Evolutionary conservation across 2,797 vertebrate genomes (phyloP).

Genomic region (Brachymystax lenok): DNA sequence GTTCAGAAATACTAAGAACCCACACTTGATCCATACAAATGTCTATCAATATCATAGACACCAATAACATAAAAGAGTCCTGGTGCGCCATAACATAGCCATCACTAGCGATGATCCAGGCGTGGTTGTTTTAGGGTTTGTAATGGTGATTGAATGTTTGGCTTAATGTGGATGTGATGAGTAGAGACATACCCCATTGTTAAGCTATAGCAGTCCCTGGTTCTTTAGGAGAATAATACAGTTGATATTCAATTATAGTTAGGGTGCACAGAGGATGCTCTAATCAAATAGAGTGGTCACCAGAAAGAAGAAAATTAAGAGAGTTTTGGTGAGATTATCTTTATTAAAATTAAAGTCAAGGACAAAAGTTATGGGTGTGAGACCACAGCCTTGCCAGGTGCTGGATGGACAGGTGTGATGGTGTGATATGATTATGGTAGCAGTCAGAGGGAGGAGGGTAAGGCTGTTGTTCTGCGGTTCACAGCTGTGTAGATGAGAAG

Average conservation of each 20-base stretch:
- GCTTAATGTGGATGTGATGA: not conserved
- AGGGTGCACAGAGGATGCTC: no score
- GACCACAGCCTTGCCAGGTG: slow-evolving; percentile 12
- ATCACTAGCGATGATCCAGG: not conserved
- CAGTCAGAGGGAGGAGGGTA: not conserved
- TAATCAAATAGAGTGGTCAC: not conserved
- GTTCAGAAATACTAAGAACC: no score
- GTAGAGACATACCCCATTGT: not conserved
- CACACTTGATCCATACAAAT: not conserved
- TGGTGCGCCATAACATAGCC: not conserved
- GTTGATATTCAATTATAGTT: not conserved
- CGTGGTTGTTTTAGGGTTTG: not conserved
- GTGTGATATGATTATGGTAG: slow-evolving; percentile 21
- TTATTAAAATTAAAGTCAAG: slow-evolving; percentile 1
- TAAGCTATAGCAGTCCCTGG: not conserved
- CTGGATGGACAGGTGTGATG: not conserved
- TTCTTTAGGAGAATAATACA: not conserved
- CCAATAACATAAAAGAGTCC: not conserved
- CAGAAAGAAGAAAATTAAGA: no score
- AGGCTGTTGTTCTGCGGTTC: no score
- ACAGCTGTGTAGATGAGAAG: not conserved
- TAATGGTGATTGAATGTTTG: not conserved
- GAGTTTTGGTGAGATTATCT: not conserved
- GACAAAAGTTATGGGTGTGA: slow-evolving; percentile 1
- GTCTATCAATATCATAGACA: not conserved